phyloP scores from a whole-genome alignment of 2,113 vertebrate species.

The Dolichallabes microphthalmus region DNA sequence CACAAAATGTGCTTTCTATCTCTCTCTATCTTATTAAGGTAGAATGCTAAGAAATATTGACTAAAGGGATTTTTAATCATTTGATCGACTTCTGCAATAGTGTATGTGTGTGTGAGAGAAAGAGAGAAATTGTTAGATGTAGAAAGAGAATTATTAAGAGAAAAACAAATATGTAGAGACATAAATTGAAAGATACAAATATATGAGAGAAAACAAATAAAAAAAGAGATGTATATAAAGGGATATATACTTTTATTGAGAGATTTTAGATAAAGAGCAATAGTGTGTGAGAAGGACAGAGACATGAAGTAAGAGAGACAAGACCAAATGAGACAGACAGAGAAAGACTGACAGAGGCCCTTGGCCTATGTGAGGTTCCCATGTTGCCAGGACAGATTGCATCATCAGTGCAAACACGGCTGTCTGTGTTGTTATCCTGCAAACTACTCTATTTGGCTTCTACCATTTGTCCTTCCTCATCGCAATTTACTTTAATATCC shows the following conservation, averaged over 20 bases:
- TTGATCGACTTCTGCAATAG: background rate
- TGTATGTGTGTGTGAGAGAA: background rate
- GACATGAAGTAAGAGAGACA: background rate
- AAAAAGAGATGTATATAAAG: background rate
- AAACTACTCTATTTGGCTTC: constrained; percentile 5
- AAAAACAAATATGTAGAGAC: background rate
- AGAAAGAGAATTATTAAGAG: background rate
- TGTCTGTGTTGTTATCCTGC: constrained; percentile 17
- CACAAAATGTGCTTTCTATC: background rate
- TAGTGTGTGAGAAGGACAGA: background rate
- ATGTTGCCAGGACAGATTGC: background rate
- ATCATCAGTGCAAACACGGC: constrained; percentile 14
- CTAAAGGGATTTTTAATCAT: background rate
- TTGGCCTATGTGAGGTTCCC: background rate
- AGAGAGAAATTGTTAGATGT: background rate
- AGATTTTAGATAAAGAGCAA: background rate
- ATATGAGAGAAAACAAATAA: background rate
- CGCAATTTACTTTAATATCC: constrained; percentile 9
- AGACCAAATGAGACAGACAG: background rate
- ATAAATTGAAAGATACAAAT: background rate
- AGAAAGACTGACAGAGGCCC: too few relatives aligned
- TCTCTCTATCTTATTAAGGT: background rate
- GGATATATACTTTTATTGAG: too few relatives aligned
- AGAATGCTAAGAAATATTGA: constrained; percentile 7
- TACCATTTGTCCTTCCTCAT: background rate